Base-by-base conservation (phyloP, 2,113 vertebrate genomes). In the Plestiodon gilberti region DNA sequence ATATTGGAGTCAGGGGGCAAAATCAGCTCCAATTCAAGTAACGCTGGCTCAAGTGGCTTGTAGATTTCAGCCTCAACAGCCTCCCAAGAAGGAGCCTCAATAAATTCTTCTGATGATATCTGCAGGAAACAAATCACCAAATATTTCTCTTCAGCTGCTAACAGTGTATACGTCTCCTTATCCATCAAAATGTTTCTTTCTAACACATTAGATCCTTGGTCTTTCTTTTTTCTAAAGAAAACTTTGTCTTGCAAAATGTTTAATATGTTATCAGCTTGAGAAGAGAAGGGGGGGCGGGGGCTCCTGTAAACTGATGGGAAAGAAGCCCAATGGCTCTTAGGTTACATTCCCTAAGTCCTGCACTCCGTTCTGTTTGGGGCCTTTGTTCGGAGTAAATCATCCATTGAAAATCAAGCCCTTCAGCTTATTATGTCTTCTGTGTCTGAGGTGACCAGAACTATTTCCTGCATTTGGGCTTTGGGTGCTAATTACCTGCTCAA, bases 351-450 rank as follows among this genome's bases (percentile, higher is more conserved):
- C 96, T 95, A 95, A 96, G 95, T 87, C 90, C 94, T 96, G 96
- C 90, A 52, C 95, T 91, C 93, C 81, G 96, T 96, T 97, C 96
- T 98, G 96, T 97, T 98, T 97, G 97, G 97, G 93, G 89, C 95
- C 96, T 97, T 98, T 99, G 98, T 99, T 97, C 96, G 67, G 92
- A 89, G 93, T 95, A 97, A 98, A 98, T 98, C 98, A 98, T 95
- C 98, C 98, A 59, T 98, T 96, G 89, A 97, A 97, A 98, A 97
- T 97, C 96, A 96, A 94, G 95, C 97, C 95, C 97, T 95, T 94
- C 95, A 94, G 96, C 97, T 98, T 97, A 92, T 97, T 97, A 97
- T 96, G 94, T 95, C 97, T 93, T 97, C 97, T 95, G 96, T 95
- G 92, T 98, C 83, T 91, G 94, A 97, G 97, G 96, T 96, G 97